Evolutionary conservation across 2,113 vertebrate species (phyloP).

Genomic region (Panthera uncia): DNA sequence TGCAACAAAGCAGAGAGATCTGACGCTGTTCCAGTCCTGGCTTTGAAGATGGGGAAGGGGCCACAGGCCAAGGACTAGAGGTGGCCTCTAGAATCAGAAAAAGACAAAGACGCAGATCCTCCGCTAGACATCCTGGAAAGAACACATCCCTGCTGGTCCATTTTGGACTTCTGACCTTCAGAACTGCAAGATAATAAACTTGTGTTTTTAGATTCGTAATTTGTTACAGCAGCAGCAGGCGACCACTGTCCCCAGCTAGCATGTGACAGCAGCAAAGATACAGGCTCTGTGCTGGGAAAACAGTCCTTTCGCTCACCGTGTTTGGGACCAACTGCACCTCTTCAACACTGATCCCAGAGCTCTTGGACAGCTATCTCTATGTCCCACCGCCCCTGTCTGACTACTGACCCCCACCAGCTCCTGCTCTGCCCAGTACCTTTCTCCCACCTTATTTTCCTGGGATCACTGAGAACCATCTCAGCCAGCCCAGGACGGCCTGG

Average conservation of each 20-base stretch:
- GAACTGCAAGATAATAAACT: not conserved
- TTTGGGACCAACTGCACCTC: no score
- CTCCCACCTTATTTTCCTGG: not conserved
- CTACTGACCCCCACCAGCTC: not conserved
- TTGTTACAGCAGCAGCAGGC: not conserved
- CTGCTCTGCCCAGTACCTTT: not conserved
- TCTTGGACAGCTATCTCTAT: accelerated
- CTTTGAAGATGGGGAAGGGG: not conserved
- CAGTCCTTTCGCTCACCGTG: accelerated
- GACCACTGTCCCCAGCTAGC: not conserved
- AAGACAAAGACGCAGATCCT: not conserved
- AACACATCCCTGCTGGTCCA: not conserved
- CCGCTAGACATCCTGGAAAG: not conserved
- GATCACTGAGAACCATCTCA: not conserved
- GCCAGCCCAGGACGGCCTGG: not conserved
- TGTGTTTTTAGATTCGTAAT: not conserved
- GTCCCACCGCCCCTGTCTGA: accelerated
- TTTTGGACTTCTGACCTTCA: not conserved
- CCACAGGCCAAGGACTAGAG: accelerated
- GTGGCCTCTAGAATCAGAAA: not conserved
- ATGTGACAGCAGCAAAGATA: not conserved
- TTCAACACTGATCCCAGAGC: not conserved
- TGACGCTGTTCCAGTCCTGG: not conserved
- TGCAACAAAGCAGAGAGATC: not conserved
- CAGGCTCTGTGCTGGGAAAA: not conserved